phyloP scores from a whole-genome alignment of 2,888 invertebrate species.

The Charanyca ferruginea region DNA sequence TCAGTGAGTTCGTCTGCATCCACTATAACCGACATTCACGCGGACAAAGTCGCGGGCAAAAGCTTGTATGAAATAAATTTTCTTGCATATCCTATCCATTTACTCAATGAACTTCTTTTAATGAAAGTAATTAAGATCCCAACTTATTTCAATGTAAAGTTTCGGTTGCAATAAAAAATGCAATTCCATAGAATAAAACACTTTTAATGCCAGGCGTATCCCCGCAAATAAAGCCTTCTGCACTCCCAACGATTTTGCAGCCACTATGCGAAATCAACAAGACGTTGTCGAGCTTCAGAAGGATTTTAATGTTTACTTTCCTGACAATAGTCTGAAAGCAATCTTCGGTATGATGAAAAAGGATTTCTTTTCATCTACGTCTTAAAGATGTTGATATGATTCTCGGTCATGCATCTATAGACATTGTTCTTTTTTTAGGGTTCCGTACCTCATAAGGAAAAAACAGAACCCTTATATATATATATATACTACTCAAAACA shows the following conservation, averaged over 20 bases:
- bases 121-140: conserved; percentile 19
- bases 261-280: not conserved
- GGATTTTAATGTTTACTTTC: conserved; percentile 16
- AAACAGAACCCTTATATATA: too few species aligned
- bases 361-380: not conserved
- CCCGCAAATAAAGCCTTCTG: conserved; percentile 38
- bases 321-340: conserved; percentile 22
- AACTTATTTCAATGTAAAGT: conserved; percentile 21
- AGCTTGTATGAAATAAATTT: too few species aligned
- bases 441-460: too few species aligned
- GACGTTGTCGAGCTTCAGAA: not conserved
- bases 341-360: not conserved
- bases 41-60: too few species aligned
- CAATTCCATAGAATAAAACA: conserved; percentile 54
- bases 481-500: too few species aligned
- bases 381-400: conserved; percentile 4
- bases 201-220: conserved; percentile 36
- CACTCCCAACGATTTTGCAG: conserved; percentile 17
- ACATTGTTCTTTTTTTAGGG: too few species aligned
- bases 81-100: not conserved
- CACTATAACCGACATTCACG: too few species aligned
- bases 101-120: not conserved
- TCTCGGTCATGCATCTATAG: too few species aligned
- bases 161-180: conserved; percentile 37
- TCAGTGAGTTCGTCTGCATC: too few species aligned